Evolutionary conservation across 2,888 invertebrate species (phyloP).

Genomic region (Machimus rusticus): DNA sequence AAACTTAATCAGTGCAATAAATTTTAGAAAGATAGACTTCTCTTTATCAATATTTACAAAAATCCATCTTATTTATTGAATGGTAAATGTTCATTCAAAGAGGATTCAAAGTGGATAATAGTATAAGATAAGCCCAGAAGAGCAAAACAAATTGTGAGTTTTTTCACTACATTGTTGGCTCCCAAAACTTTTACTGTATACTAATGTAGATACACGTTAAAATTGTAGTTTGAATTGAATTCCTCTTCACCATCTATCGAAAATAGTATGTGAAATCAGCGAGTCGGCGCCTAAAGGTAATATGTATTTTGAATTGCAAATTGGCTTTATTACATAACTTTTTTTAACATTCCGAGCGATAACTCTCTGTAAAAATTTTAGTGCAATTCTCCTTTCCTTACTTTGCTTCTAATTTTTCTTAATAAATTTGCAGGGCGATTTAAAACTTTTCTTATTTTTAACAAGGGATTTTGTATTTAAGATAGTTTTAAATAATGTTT

Average conservation of each 20-base stretch:
- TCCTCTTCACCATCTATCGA: background rate
- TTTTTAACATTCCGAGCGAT: background rate
- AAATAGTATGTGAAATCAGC: background rate
- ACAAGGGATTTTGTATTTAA: too few species aligned
- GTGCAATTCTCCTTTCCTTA: too few species aligned
- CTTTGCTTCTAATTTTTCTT: too few species aligned
- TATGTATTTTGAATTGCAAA: background rate
- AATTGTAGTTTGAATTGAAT: background rate
- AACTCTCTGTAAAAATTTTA: background rate
- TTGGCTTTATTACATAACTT: background rate
- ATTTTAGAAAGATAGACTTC: too few species aligned
- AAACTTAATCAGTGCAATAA: too few species aligned
- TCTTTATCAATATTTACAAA: background rate
- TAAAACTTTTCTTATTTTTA: too few species aligned
- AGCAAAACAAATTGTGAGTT: too few species aligned
- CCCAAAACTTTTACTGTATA: background rate
- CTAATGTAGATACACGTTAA: background rate
- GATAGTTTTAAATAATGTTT: too few species aligned
- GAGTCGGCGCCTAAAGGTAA: background rate
- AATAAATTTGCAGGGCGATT: too few species aligned
- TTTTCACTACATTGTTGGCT: background rate
- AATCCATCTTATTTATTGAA: background rate
- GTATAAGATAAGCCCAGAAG: background rate
- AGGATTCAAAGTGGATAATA: background rate
- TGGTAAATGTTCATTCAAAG: background rate